A percentile compares a stretch with the other conserved stretches of the same genome.
These are phyloP conservation scores for Huso huso DNA, from an alignment of 2,797 vertebrate species.

Conservation along the genomic window DNA sequence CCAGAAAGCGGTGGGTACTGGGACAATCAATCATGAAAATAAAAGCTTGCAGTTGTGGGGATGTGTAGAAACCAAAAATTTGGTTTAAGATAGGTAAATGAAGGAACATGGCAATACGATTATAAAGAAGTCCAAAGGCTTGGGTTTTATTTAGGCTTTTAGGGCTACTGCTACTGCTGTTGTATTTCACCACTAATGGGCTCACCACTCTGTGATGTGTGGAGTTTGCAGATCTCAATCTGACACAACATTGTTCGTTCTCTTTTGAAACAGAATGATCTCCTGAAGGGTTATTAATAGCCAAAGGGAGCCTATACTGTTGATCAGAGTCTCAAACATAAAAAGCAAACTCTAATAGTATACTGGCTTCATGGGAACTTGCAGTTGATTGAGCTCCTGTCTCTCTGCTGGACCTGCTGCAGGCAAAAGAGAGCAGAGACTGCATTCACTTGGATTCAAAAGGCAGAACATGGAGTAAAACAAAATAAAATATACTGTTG, in stretches of 20 bases:
- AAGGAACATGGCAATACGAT: constrained; percentile 10
- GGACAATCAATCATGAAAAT: constrained; percentile 7
- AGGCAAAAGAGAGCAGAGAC: no score
- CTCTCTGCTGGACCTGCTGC: no score
- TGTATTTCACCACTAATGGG: constrained; percentile 5
- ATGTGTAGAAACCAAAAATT: background rate
- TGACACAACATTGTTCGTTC: background rate
- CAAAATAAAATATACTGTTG: no score
- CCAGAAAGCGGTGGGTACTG: constrained; percentile 1
- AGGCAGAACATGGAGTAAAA: no score
- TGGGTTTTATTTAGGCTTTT: background rate
- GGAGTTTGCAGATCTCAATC: background rate
- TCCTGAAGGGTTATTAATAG: background rate
- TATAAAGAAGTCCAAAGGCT: background rate
- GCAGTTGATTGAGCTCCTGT: no score
- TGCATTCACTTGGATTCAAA: no score
- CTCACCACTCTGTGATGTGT: background rate
- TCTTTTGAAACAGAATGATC: background rate
- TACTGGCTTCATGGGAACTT: background rate
- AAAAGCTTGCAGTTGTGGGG: constrained; percentile 1
- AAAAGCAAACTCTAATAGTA: background rate
- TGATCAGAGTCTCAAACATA: background rate
- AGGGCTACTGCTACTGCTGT: background rate
- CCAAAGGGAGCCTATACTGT: background rate
- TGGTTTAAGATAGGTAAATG: background rate